Percentiles rank a stretch among this genome's conserved stretches.
Evolutionary conservation across 23 tunicate genomes (phyloP).

Genomic region (Ascidia mentula): DNA sequence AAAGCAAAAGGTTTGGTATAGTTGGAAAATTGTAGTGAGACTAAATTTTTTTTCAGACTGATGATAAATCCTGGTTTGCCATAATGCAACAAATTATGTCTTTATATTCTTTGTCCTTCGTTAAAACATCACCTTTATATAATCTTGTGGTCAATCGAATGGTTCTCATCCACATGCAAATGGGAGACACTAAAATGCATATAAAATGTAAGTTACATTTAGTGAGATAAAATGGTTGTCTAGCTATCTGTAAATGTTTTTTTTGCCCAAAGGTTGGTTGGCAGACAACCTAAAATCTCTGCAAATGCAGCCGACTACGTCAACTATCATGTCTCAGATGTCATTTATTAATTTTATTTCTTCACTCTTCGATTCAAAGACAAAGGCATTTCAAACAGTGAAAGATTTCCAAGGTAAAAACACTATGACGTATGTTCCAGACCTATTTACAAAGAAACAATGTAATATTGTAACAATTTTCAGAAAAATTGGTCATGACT

Average conservation of each 20-base stretch:
- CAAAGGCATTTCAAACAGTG: background rate
- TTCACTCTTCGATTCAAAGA: background rate
- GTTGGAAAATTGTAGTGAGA: background rate
- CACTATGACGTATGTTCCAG: background rate
- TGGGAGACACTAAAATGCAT: background rate
- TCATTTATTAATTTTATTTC: background rate
- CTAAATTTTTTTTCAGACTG: background rate
- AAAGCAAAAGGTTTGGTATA: too few relatives aligned
- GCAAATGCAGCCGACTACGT: background rate
- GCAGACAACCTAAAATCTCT: background rate
- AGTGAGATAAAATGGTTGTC: background rate
- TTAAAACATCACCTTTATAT: background rate
- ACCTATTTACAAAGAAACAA: too few relatives aligned
- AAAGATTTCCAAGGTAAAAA: background rate
- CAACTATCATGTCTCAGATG: background rate
- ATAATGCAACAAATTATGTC: background rate
- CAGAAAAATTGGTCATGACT: too few relatives aligned
- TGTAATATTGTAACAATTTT: too few relatives aligned
- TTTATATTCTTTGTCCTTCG: background rate
- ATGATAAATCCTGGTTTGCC: background rate
- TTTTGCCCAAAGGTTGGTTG: background rate
- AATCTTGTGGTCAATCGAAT: background rate
- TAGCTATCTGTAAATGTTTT: background rate
- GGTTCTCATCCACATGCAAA: background rate
- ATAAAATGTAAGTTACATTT: background rate